phyloP scores from a whole-genome alignment of 2,797 vertebrate genomes.

The Helicolenus hilgendorfi region DNA sequence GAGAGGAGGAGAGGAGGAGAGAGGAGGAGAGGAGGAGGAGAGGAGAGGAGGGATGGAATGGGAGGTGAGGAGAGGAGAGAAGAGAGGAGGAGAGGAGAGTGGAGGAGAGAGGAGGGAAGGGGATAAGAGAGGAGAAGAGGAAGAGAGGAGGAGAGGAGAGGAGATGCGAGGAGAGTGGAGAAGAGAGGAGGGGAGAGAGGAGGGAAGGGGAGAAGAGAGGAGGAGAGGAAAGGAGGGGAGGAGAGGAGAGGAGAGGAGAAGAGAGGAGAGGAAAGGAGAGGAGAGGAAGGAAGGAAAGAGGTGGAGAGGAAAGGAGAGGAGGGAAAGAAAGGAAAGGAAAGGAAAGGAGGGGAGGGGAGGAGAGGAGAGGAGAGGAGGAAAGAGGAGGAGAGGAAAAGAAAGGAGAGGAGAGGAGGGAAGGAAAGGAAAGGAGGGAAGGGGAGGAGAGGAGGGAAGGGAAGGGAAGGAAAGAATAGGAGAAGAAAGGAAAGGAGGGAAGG shows the following conservation, averaged over 20 bases:
- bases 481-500: not conserved
- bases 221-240: not conserved
- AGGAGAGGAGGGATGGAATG: rapidly evolving
- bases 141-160: rapidly evolving
- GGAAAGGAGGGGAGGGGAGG: not conserved
- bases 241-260: rapidly evolving
- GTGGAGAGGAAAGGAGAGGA: too few relatives aligned
- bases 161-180: not conserved
- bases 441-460: not conserved
- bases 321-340: not conserved
- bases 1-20: not conserved
- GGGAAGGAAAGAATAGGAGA: not conserved
- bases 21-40: not conserved
- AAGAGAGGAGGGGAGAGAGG: not conserved
- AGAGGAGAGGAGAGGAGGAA: not conserved
- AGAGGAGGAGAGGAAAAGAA: not conserved
- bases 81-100: too few relatives aligned
- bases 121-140: too few relatives aligned
- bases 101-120: too few relatives aligned
- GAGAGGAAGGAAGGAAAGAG: not conserved
- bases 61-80: rapidly evolving
- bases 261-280: not conserved
- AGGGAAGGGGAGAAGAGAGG: not conserved
- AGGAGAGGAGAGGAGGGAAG: not conserved
- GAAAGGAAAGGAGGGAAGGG: not conserved